Evolutionary conservation across 2,888 invertebrate species (phyloP), one percentile per base, ranked within the genome.

Genomic region (Bellardia bayeri): DNA sequence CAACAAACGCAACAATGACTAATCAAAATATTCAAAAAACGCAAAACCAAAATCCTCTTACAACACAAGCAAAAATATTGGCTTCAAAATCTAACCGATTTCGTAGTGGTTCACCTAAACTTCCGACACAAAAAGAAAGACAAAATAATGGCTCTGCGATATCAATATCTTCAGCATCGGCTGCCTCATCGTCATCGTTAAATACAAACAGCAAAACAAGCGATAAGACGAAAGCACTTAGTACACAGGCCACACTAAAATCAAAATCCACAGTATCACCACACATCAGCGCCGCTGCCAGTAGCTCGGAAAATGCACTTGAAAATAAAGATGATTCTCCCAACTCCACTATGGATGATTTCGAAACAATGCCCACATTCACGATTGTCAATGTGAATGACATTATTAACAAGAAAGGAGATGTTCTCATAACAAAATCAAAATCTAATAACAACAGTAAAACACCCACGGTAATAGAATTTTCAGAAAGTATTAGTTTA

Each of bases 361-460:
- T 91, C 54, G 91, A 92, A 80, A 91, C 90, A 14, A 93, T 92
- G 91, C 93, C 93, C n/a, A 94, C 94, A 9, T 94, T 94, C 78
- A 94, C 94, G 37, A 94, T 94, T 74, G 94, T 94, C 8, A 94
- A 94, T 81, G 93, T 94, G 11, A 92, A 93, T 85, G 93, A 94
- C 82, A 94, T 94, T 76, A 93, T 94, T 3, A 93, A 93, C 78
- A 93, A 93, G 86, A 92, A 91, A 56, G 93, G 92, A 4, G 93
- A 93, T 89, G 91, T 92, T 54, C 90, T 92, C 3, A 92, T 92
- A 61, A 89, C 90, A 6, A 90, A 89, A 81, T 69, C 87, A 42
- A 86, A 83, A 80, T 6, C 61, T 11, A 83, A 78, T 49, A 83
- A 9, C 40, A 85, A 54, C 16, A 80, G 61, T 16, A 66, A 16